phyloP scores from a whole-genome alignment of 92 coral and sea anemone genomes.

The Heteractis magnifica region DNA sequence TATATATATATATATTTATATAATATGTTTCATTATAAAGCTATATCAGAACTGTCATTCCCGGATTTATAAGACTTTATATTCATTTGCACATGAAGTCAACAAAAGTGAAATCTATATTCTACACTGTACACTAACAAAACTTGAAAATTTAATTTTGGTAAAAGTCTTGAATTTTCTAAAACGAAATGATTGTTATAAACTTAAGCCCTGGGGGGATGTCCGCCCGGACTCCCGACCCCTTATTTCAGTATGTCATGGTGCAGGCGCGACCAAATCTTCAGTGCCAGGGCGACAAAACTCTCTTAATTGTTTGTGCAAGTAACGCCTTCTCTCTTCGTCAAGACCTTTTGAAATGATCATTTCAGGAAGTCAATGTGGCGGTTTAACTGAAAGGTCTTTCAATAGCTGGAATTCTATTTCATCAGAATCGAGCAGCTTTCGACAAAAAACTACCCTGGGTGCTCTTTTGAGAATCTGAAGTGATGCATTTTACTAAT shows the following conservation, averaged over 20 bases:
- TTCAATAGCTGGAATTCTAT: constrained; percentile 26
- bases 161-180: no score
- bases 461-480: constrained; percentile 34
- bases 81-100: no score
- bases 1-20: no score
- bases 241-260: neutral
- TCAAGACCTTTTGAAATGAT: constrained; percentile 37
- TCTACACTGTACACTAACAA: no score
- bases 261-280: constrained; percentile 48
- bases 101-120: no score
- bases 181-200: no score
- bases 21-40: no score
- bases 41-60: no score
- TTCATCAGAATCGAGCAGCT: constrained; percentile 20
- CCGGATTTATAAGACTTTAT: no score
- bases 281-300: constrained; percentile 53
- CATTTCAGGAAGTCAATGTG: neutral
- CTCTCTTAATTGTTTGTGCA: constrained; percentile 32
- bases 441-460: constrained; percentile 41
- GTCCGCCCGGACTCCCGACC: no score
- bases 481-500: constrained; percentile 49
- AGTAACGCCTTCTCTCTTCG: constrained; percentile 32
- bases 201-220: no score
- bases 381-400: constrained; percentile 22
- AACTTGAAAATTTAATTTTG: no score